Conservation (phyloP, 2,113 vertebrate genomes). For the Rhynchopsitta pachyrhyncha region DNA sequence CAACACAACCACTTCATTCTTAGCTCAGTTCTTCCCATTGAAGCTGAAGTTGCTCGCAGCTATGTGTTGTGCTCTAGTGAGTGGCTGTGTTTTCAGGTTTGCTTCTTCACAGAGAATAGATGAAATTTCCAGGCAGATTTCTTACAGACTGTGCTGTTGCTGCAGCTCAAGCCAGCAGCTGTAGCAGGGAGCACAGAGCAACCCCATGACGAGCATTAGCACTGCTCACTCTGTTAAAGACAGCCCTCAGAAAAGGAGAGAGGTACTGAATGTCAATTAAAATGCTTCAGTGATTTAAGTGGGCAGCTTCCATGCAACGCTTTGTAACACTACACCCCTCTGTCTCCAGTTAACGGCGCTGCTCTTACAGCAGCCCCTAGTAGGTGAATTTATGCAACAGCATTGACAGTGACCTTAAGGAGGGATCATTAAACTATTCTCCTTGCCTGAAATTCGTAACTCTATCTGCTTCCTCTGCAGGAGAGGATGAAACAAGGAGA, state of each 20-base stretch:
- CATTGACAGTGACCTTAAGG: slow-evolving; percentile 56
- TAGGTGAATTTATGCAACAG: slow-evolving; percentile 33
- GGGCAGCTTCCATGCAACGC: background rate
- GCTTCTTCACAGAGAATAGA: background rate
- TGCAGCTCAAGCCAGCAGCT: background rate
- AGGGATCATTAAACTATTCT: slow-evolving; percentile 11
- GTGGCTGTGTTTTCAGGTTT: background rate
- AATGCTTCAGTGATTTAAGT: slow-evolving; percentile 50
- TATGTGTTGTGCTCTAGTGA: background rate
- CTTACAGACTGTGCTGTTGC: background rate
- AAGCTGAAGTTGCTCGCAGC: background rate
- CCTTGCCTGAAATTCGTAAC: background rate
- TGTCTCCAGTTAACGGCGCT: background rate
- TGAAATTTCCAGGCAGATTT: accelerated
- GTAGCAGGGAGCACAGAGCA: background rate
- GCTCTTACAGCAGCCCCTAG: slow-evolving; percentile 29
- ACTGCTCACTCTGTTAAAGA: background rate
- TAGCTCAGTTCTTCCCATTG: background rate
- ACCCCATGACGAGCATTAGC: background rate
- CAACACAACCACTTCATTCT: background rate
- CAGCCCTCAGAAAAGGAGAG: background rate
- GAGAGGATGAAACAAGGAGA: background rate
- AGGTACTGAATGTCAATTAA: slow-evolving; percentile 45
- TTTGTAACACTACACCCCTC: slow-evolving; percentile 21
- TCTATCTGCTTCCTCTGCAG: background rate